Evolutionary conservation across 2,797 vertebrate species (phyloP), one percentile per base, ranked within the genome.

Genomic region (Sebastes steindachneri): DNA sequence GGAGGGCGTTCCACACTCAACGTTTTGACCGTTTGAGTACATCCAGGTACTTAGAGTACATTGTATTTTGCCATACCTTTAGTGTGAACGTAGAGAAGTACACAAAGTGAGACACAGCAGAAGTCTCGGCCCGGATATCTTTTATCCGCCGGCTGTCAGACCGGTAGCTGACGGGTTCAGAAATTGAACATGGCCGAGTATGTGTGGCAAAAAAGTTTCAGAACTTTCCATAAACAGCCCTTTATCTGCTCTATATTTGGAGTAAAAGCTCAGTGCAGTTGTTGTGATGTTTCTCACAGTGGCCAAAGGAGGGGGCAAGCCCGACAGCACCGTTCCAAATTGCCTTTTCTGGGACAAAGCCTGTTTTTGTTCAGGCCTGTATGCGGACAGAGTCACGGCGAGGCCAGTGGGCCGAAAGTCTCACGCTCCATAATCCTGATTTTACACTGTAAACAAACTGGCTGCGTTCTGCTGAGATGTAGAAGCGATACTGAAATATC

Each of bases 361-460:
- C 77, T 69, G 77, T 82, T 90, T 92, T 88, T 89, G 84, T 90
- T 87, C 81, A 68, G 73, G 37, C 62, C 72, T 75, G 73, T 64
- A 69, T 73, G 85, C 48, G 76, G 82, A 85, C 83, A 74, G 88
- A 88, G 87, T 92, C 91, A 91, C 78, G 29, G 80, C 29, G 55
- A 91, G 88, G 90, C 88, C 90, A 89, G 73, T 84, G 85, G 80
- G 79, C 83, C 74, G 66, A 84, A 80, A 81, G 80, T 72, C 83
- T 83, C 80, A 72, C 19, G 60, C 59, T 80, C 86, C 51, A 76
- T 89, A 90, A 91, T 92, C 77, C 83, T 67, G 86, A 91, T 90
- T 88, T 88, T 83, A 90, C 91, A 91, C 80, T 75, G 83, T 89
- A 89, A 89, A 92, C 88, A 91, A 82, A 87, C 75, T 4, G 45